A percentile compares a stretch with the other conserved stretches of the same genome.
Conservation (phyloP, 2,797 vertebrate genomes). For the Phaenicophaeus curvirostris region DNA sequence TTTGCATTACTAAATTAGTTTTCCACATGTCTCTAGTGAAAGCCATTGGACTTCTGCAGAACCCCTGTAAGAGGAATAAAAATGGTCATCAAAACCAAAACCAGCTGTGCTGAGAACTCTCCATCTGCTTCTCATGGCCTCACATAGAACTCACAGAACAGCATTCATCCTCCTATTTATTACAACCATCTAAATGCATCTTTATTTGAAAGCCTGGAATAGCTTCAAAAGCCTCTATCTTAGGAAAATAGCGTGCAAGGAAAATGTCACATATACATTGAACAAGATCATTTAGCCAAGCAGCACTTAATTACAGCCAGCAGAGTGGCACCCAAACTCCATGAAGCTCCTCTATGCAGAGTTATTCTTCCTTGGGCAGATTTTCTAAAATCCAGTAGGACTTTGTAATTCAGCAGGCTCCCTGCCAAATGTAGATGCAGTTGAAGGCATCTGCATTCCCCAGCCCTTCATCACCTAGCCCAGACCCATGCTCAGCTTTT, state of each 20-base stretch:
- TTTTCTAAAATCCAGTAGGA: neutral
- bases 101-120: neutral
- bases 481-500: neutral
- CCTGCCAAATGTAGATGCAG: neutral
- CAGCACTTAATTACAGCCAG: constrained; percentile 26
- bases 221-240: constrained; percentile 52
- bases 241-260: constrained; percentile 36
- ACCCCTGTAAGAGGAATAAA: constrained; percentile 32
- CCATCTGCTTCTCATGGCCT: constrained; percentile 12
- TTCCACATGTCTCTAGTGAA: constrained; percentile 6
- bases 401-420: neutral
- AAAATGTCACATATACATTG: constrained; percentile 26
- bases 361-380: neutral
- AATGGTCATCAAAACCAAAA: neutral
- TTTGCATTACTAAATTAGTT: neutral
- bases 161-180: neutral
- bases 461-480: neutral
- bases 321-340: neutral
- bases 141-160: neutral
- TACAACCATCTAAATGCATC: neutral
- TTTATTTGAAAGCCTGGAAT: constrained; percentile 25
- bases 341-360: neutral
- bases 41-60: constrained; percentile 31
- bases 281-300: constrained; percentile 22
- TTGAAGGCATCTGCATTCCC: neutral